Conservation (phyloP, 2,888 invertebrate genomes). For the Pimpla rufipes region DNA sequence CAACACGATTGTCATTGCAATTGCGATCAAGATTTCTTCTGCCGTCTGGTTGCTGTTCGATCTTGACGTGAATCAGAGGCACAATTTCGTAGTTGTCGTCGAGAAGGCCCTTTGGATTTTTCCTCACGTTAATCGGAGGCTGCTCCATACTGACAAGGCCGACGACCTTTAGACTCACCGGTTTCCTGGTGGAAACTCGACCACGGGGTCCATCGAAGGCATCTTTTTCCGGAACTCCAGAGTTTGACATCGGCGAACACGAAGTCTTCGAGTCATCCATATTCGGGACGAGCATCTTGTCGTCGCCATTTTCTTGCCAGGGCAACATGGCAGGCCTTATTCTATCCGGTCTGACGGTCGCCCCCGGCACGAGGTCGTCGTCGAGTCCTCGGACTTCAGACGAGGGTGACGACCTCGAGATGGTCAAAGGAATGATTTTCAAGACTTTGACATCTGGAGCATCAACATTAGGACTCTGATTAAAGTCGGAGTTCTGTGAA, state of each 20-base stretch:
- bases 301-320: slow-evolving; percentile 5
- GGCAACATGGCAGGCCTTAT: slow-evolving; percentile 56
- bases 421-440: slow-evolving; percentile 62
- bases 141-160: slow-evolving; percentile 53
- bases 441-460: slow-evolving; percentile 57
- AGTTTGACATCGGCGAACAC: neutral
- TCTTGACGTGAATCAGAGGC: slow-evolving; percentile 59
- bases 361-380: slow-evolving; percentile 14
- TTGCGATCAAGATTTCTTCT: neutral
- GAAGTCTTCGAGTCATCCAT: neutral
- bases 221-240: slow-evolving; percentile 3
- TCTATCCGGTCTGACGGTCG: slow-evolving; percentile 37
- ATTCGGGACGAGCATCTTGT: neutral
- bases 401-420: slow-evolving; percentile 12
- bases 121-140: slow-evolving; percentile 3
- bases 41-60: slow-evolving; percentile 46
- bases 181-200: slow-evolving; percentile 24
- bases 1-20: slow-evolving; percentile 2
- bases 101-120: neutral
- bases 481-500: neutral
- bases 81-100: slow-evolving; percentile 40
- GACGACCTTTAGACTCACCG: slow-evolving; percentile 54
- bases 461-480: neutral
- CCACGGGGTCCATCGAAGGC: neutral
- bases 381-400: too few species aligned